phyloP scores from a whole-genome alignment of 1,140 invertebrate species.

The Dendrolimus kikuchii region DNA sequence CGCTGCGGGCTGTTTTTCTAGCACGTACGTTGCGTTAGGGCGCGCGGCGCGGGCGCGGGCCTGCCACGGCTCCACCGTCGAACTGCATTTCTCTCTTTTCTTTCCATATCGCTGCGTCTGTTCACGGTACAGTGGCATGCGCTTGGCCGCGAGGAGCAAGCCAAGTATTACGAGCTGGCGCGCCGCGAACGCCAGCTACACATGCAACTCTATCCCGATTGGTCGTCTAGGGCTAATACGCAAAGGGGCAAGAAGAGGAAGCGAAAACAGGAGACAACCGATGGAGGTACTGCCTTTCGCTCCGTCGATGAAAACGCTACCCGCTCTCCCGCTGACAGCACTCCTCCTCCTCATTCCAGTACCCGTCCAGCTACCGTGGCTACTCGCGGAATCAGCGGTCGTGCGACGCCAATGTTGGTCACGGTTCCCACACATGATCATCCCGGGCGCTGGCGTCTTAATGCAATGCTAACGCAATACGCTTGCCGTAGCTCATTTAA shows the following conservation, averaged over 20 bases:
- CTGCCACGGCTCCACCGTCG: constrained; percentile 47
- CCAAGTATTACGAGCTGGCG: constrained; percentile 99
- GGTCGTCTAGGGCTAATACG: constrained; percentile 98
- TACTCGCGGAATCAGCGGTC: constrained; percentile 1
- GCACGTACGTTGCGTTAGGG: constrained; percentile 59
- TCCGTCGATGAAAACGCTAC: constrained; percentile 36
- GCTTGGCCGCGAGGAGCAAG: constrained; percentile 97
- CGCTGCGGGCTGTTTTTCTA: constrained; percentile 73
- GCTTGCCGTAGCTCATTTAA: constrained; percentile 37
- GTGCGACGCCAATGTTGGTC: constrained; percentile 19
- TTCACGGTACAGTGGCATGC: constrained; percentile 92
- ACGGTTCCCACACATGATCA: constrained; percentile 21
- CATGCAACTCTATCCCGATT: constrained; percentile 99
- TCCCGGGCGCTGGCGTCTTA: constrained; percentile 40
- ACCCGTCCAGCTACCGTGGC: constrained; percentile 3
- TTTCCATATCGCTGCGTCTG: constrained; percentile 68
- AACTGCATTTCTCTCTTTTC: constrained; percentile 71
- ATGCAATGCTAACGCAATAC: constrained; percentile 16
- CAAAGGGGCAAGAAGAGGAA: constrained; percentile 99
- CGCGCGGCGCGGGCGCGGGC: constrained; percentile 15
- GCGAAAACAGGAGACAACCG: constrained; percentile 97
- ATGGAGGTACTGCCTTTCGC: constrained; percentile 86
- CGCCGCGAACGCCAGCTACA: constrained; percentile 97
- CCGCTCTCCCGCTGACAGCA: constrained; percentile 15
- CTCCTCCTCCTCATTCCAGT: constrained; percentile 9